A percentile compares a stretch with the other conserved stretches of the same genome.
Conservation (phyloP, 2,888 invertebrate species). For the Ichneumon xanthorius region DNA sequence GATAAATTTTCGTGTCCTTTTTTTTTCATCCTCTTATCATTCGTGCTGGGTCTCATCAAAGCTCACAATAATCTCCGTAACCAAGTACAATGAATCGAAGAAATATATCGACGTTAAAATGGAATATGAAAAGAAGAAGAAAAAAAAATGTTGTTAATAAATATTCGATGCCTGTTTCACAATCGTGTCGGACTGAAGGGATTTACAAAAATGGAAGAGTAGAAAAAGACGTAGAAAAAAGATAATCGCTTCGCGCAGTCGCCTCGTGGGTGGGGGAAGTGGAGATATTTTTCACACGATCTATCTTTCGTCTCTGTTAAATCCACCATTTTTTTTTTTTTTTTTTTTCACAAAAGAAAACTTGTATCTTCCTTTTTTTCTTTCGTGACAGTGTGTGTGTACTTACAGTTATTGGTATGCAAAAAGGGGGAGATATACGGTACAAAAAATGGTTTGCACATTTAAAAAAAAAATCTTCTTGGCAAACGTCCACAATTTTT, state of each 20-base stretch:
- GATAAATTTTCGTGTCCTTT: slow-evolving; percentile 46
- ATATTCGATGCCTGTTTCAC: slow-evolving; percentile 57
- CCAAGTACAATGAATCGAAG: slow-evolving; percentile 35
- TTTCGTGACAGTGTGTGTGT: background rate
- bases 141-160: slow-evolving; percentile 43
- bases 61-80: slow-evolving; percentile 47
- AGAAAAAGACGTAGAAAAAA: slow-evolving; percentile 72
- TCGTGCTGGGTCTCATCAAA: slow-evolving; percentile 33
- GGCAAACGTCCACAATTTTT: background rate
- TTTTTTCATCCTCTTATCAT: slow-evolving; percentile 33
- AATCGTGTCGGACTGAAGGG: slow-evolving; percentile 14
- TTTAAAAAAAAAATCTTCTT: background rate
- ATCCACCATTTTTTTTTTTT: slow-evolving; percentile 17
- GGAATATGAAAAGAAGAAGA: slow-evolving; percentile 17
- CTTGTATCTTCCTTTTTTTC: background rate
- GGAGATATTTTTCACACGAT: slow-evolving; percentile 25
- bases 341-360: background rate
- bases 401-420: slow-evolving; percentile 18
- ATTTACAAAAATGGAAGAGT: slow-evolving; percentile 69
- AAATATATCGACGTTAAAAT: slow-evolving; percentile 38
- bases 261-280: slow-evolving; percentile 4
- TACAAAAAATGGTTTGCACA: background rate
- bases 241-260: slow-evolving; percentile 62
- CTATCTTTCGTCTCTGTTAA: slow-evolving; percentile 33
- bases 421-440: background rate